A percentile compares a stretch with the other conserved stretches of the same genome.
phyloP scores from a whole-genome alignment of 1,140 invertebrate genomes.

The Platyscapa corneri region DNA sequence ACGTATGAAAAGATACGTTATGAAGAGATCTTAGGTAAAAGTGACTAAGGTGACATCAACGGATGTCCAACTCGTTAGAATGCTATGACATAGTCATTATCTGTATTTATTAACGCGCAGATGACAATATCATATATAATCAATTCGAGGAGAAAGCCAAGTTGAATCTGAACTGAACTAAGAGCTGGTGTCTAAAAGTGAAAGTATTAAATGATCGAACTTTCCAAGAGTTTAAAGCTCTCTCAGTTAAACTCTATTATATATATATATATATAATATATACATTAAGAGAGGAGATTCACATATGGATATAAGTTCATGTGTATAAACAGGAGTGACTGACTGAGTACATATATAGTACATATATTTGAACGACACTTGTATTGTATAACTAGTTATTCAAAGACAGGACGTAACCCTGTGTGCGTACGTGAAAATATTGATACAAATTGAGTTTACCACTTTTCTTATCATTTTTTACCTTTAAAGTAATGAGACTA shows the following conservation, averaged over 20 bases:
- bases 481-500: background rate
- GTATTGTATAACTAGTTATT: background rate
- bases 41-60: background rate
- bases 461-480: too few species aligned
- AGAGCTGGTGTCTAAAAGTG: background rate
- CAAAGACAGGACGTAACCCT: background rate
- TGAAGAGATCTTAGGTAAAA: background rate
- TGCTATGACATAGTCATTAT: background rate
- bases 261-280: too few species aligned
- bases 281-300: background rate
- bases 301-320: too few species aligned
- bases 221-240: background rate
- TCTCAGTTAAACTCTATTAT: background rate
- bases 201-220: slow-evolving; percentile 9
- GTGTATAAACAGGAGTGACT: too few species aligned
- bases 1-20: too few species aligned
- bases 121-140: background rate
- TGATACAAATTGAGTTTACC: background rate
- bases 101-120: background rate
- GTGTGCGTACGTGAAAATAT: background rate
- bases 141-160: background rate
- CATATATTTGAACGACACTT: background rate
- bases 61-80: too few species aligned
- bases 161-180: background rate
- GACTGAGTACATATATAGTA: too few species aligned